These are phyloP conservation scores for Montipora capitata DNA, from an alignment of 92 coral and sea anemone genomes.

Conservation along the genomic window DNA sequence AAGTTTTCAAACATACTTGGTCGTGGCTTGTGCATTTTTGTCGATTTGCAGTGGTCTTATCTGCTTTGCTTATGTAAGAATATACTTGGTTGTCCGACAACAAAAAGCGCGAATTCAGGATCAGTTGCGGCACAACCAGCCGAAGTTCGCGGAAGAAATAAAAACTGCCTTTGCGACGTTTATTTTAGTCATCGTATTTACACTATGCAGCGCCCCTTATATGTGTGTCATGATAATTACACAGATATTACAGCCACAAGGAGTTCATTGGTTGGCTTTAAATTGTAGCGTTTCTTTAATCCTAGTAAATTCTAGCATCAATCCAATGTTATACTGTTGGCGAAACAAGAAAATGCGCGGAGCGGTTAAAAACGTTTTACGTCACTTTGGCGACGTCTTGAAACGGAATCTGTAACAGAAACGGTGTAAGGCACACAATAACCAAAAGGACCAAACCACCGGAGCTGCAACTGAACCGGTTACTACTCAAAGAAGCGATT, in stretches of 20 bases:
- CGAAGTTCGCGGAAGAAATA: not conserved
- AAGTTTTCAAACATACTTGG: not conserved
- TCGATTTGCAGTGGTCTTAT: not conserved
- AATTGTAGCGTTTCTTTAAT: not conserved
- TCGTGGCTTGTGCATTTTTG: not conserved
- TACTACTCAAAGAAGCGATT: no score
- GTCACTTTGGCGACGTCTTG: not conserved
- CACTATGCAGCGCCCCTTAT: not conserved
- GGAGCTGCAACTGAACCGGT: not conserved
- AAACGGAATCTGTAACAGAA: not conserved
- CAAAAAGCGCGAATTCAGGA: conserved; percentile 2
- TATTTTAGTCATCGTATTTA: not conserved
- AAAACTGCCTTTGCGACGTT: not conserved
- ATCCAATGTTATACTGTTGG: conserved; percentile 18
- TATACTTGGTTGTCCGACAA: not conserved
- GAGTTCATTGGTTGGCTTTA: not conserved
- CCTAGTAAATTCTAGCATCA: not conserved
- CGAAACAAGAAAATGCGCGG: not conserved
- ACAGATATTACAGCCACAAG: not conserved
- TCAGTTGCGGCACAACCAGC: not conserved
- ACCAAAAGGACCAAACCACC: not conserved
- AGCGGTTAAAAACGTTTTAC: not conserved
- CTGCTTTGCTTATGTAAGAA: not conserved
- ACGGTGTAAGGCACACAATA: not conserved
- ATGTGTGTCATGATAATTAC: not conserved